phyloP scores from a whole-genome alignment of 2,888 invertebrate genomes.

The Sarcophaga caerulescens region DNA sequence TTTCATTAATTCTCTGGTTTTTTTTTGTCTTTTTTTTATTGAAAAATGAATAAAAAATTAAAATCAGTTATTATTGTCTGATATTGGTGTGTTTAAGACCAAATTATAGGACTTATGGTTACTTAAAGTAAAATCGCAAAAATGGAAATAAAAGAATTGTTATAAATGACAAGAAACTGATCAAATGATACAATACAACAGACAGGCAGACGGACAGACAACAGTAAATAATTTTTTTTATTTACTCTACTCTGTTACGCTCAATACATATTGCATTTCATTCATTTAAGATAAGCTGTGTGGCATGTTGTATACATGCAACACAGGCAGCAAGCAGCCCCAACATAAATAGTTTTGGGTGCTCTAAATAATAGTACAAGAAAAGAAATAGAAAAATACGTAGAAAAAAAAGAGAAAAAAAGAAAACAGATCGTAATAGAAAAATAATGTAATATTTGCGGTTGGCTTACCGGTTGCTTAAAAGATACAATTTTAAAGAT shows the following conservation, averaged over 20 bases:
- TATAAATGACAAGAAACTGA: conserved; percentile 66
- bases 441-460: conserved; percentile 15
- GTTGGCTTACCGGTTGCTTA: conserved; percentile 31
- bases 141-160: conserved; percentile 53
- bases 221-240: not conserved
- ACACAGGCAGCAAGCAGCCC: conserved; percentile 4
- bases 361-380: not conserved
- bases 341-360: not conserved
- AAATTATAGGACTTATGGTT: conserved; percentile 30
- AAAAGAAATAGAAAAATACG: not conserved
- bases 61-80: not conserved
- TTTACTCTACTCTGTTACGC: conserved; percentile 30
- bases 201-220: not conserved
- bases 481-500: conserved; percentile 43
- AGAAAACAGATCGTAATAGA: conserved; percentile 4
- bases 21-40: no score
- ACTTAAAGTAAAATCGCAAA: not conserved
- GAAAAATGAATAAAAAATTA: not conserved
- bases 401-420: not conserved
- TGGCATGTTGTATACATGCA: conserved; percentile 24
- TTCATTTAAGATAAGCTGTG: conserved; percentile 3
- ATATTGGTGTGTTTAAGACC: conserved; percentile 23
- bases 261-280: not conserved
- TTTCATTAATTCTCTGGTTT: conserved; percentile 35
- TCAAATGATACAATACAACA: conserved; percentile 39